These are phyloP conservation scores for Spialia ferax DNA, from an alignment of 2,888 invertebrate genomes.

Conservation along the genomic window DNA sequence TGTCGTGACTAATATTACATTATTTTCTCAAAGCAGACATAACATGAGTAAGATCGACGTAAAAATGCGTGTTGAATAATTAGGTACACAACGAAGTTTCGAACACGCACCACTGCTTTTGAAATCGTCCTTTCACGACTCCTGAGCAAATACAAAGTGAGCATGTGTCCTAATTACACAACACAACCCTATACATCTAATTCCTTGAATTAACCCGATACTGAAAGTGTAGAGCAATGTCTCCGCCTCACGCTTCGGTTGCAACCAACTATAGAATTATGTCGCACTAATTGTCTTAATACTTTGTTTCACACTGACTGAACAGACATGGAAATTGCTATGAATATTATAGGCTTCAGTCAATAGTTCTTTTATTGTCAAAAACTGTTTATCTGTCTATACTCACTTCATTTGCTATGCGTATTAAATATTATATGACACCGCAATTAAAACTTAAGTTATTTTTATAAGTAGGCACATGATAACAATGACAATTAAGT, in stretches of 20 bases:
- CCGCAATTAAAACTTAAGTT: too few species aligned
- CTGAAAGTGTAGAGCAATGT: constrained; percentile 57
- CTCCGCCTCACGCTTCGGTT: constrained; percentile 66
- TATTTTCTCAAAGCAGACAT: constrained; percentile 30
- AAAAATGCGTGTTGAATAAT: constrained; percentile 61
- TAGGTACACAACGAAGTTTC: constrained; percentile 57
- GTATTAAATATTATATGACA: too few species aligned
- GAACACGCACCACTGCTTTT: constrained; percentile 68
- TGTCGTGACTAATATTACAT: constrained; percentile 37
- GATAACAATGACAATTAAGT: too few species aligned
- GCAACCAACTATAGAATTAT: constrained; percentile 64
- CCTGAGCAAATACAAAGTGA: constrained; percentile 80
- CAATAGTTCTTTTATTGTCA: constrained; percentile 27
- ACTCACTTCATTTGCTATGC: too few species aligned
- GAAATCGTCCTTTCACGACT: constrained; percentile 73
- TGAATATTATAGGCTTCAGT: constrained; percentile 25
- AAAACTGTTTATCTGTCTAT: too few species aligned
- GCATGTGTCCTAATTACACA: constrained; percentile 73
- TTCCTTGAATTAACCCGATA: constrained; percentile 64
- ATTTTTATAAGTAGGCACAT: too few species aligned
- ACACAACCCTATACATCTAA: constrained; percentile 55
- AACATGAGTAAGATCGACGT: constrained; percentile 43
- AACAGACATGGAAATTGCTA: constrained; percentile 40
- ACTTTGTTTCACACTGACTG: constrained; percentile 43
- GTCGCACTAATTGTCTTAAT: constrained; percentile 61